Percentiles rank a stretch among this genome's conserved stretches.
These are phyloP conservation scores for Cheilosia grossa DNA, from an alignment of 2,888 invertebrate genomes.

Conservation along the genomic window DNA sequence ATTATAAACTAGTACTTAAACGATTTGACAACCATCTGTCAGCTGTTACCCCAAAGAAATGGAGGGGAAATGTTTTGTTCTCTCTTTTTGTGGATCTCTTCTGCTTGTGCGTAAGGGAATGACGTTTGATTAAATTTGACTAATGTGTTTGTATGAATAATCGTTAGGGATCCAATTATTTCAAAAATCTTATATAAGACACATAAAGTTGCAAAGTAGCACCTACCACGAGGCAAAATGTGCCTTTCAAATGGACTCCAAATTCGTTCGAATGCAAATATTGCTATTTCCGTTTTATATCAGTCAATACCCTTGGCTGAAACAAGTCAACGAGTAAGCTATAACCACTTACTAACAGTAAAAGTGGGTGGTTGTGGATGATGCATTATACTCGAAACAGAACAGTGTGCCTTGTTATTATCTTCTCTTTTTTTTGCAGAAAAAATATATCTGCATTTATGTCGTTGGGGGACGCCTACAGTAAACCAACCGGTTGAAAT, in stretches of 20 bases:
- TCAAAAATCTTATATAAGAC: neutral
- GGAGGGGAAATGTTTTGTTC: too few relatives aligned
- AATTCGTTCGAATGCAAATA: neutral
- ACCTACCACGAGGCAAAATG: neutral
- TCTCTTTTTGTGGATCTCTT: too few relatives aligned
- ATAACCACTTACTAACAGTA: conserved; percentile 41
- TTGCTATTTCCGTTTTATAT: conserved; percentile 27
- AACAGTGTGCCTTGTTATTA: conserved; percentile 36
- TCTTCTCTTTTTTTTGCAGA: conserved; percentile 2
- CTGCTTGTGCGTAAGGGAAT: too few relatives aligned
- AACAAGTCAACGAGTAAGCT: conserved; percentile 22
- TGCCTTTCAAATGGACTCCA: neutral
- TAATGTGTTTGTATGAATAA: too few relatives aligned
- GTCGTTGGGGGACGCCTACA: conserved; percentile 55
- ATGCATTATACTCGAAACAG: conserved; percentile 38
- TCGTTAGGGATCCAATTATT: too few relatives aligned
- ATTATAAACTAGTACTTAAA: too few relatives aligned
- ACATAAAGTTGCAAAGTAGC: neutral
- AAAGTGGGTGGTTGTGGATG: conserved; percentile 70
- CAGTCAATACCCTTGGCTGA: conserved; percentile 37
- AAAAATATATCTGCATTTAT: conserved; percentile 24
- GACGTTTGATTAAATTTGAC: too few relatives aligned
- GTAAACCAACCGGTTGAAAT: conserved; percentile 59
- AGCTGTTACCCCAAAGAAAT: too few relatives aligned
- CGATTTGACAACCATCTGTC: too few relatives aligned